Evolutionary conservation across 2,888 invertebrate genomes (phyloP), one percentile per base, ranked within the genome.

Genomic region (Choristoneura rosaceana): DNA sequence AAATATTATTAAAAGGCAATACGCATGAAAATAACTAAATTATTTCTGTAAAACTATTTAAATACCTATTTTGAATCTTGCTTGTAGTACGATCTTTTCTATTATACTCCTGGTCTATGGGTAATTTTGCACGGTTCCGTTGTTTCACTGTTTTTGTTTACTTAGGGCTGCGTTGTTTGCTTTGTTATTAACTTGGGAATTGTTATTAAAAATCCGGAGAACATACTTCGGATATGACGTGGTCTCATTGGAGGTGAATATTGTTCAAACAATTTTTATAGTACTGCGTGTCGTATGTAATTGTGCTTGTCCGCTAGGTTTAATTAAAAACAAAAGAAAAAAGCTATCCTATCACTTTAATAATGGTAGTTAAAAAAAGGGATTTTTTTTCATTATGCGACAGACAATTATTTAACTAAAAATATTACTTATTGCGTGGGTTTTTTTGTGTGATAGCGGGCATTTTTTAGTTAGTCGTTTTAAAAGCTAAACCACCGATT

Each of bases 141-240:
- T 78, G 82, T 79, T 80, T 65, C 80, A 80, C 79, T 83, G 78
- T 84, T 83, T 15, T 81, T 84, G 85, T 87, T 85, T 87, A 83
- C 82, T 79, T 76, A 83, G 83, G 82, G 78, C 77, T 25, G 12
- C 76, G 79, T 75, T 85, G 85, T 90, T 86, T 87, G 84, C 82
- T 79, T 84, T 82, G 83, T 83, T 86, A 88, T 89, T 88, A 87
- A 86, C 88, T 84, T 80, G 88, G 86, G 86, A 82, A 86, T 86
- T 86, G 86, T 88, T 88, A 87, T 85, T 88, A 88, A 87, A 89
- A 87, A 87, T 82, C 80, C 78, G 76, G 80, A 80, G 79, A 79
- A 80, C 73, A 76, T 75, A 75, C 76, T 45, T 17, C 61, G 33
- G 62, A 47, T 50, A 68, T 55, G 50, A 34, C 52, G 64, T n/a